Percentiles rank a stretch among this genome's conserved stretches.
These are phyloP conservation scores for Rhinoraja longicauda DNA, from an alignment of 2,797 vertebrate species.

Conservation along the genomic window DNA sequence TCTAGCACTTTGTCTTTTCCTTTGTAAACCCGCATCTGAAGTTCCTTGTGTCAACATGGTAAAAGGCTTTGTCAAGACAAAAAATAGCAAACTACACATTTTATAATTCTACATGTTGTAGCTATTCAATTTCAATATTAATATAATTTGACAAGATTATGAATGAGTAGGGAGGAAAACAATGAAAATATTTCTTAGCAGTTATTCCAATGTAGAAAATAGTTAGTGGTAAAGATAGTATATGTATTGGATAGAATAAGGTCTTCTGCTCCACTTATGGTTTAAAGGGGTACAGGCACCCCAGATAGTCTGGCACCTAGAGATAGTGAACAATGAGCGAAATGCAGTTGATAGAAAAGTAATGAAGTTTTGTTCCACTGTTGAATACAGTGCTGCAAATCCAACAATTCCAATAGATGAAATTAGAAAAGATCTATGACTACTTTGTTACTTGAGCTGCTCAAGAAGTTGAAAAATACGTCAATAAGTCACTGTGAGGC, in stretches of 20 bases:
- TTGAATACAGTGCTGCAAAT: background rate
- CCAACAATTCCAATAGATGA: background rate
- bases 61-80: background rate
- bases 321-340: background rate
- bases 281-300: background rate
- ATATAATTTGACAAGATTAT: background rate
- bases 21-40: too few relatives aligned
- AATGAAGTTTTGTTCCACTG: background rate
- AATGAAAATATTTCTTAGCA: background rate
- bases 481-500: too few relatives aligned
- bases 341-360: background rate
- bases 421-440: background rate
- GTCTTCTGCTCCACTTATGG: background rate
- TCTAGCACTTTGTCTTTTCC: too few relatives aligned
- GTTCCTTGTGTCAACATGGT: background rate
- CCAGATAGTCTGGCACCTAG: background rate
- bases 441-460: too few relatives aligned
- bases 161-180: background rate
- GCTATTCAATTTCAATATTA: background rate
- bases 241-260: background rate
- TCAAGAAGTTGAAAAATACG: too few relatives aligned
- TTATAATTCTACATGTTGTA: background rate
- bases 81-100: background rate
- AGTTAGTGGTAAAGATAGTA: background rate
- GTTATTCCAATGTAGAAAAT: background rate